phyloP scores from a whole-genome alignment of 2,888 invertebrate genomes.

The Coelinius sp. region DNA sequence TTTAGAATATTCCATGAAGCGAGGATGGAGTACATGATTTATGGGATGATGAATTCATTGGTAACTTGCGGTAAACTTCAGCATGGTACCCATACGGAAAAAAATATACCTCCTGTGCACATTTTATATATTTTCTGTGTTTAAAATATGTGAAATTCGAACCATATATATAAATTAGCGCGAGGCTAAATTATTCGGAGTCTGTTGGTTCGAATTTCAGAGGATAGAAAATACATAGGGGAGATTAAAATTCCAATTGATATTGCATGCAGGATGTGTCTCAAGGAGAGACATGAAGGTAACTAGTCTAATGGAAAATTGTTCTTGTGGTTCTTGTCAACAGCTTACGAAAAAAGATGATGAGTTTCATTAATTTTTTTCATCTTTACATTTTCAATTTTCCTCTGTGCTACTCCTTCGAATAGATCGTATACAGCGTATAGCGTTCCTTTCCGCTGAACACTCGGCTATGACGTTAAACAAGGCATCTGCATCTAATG shows the following conservation, averaged over 20 bases:
- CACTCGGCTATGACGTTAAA: constrained; percentile 37
- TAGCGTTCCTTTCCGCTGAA: constrained; percentile 42
- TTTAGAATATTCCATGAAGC: not conserved
- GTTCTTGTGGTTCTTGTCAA: not conserved
- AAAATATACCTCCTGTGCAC: no score
- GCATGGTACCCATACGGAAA: no score
- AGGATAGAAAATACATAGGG: not conserved
- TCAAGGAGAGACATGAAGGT: not conserved
- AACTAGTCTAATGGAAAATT: not conserved
- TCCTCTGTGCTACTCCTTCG: not conserved
- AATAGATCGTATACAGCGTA: not conserved
- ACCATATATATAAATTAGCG: no score
- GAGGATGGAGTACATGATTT: not conserved
- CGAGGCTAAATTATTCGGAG: no score
- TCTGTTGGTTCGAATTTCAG: no score
- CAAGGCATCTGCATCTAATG: constrained; percentile 22
- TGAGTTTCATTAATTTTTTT: no score
- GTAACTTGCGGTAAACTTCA: no score
- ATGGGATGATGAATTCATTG: not conserved
- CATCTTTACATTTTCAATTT: no score
- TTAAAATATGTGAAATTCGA: no score
- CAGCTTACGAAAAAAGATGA: no score
- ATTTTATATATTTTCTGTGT: no score
- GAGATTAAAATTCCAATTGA: not conserved
- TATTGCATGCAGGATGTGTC: not conserved